phyloP scores from a whole-genome alignment of 2,113 vertebrate species.

The Alaudala cheleensis region DNA sequence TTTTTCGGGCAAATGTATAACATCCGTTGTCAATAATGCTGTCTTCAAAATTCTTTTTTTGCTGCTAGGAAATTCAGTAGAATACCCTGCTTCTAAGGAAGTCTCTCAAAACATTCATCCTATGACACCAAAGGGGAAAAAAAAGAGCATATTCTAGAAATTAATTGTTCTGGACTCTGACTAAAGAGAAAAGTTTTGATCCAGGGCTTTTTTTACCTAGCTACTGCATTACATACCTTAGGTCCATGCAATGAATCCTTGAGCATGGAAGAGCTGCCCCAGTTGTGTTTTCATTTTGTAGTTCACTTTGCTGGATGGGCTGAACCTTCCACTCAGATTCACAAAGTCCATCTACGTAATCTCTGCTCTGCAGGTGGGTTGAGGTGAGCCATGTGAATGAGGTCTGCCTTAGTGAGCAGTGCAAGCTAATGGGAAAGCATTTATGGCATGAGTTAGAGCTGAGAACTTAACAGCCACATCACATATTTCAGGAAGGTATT shows the following conservation, averaged over 20 bases:
- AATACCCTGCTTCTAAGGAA: background rate
- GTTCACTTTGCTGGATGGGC: background rate
- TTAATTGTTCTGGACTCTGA: background rate
- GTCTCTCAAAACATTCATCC: background rate
- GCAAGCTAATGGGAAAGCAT: background rate
- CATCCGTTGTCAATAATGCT: background rate
- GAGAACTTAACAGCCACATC: background rate
- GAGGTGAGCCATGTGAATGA: background rate
- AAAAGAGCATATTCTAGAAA: background rate
- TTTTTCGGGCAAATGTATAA: background rate
- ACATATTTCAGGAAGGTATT: background rate
- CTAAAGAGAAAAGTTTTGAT: background rate
- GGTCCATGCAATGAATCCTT: background rate
- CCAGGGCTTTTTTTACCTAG: background rate
- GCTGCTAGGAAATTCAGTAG: background rate
- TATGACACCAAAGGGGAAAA: rapidly evolving
- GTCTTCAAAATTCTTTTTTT: background rate
- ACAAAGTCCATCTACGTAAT: background rate
- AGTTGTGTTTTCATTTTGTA: background rate
- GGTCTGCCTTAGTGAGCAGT: background rate
- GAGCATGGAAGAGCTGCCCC: background rate
- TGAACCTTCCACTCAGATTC: background rate
- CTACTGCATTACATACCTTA: background rate
- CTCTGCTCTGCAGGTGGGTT: background rate
- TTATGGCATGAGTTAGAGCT: background rate